Base-by-base conservation (phyloP, 2,888 invertebrate species). In the Germaria angustata region DNA sequence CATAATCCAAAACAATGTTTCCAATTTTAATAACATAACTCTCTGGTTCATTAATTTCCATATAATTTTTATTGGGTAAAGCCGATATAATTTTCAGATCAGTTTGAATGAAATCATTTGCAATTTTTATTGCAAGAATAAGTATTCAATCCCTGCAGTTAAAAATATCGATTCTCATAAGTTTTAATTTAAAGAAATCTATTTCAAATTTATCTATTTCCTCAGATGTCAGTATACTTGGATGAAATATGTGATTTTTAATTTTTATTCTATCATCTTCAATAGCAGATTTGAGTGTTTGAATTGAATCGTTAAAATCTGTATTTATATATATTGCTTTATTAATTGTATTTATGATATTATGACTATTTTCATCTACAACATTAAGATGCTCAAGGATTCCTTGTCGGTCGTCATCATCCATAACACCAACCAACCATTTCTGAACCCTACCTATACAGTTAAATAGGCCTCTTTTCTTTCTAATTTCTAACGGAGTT, bases 291-390 rank as follows among this genome's bases (percentile, higher is more conserved):
- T 80, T 80, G 15, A 78, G 17, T 17, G 28, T 46, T 41, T 39
- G 24, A 22, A 78, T 59, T n/a, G 66, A 81, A 46, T 79, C 71
- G 46, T 84, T 84, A 39, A 81, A 84, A 34, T 76, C 68, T n/a
- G 28, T 22, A 24, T 80, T 84, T 15, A 84, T 76, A 49, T 46
- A 39, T n/a, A 84, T 72, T 55, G 81, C 71, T 57, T 71, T 68
- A 73, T 84, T 81, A 36, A 80, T n/a, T 22, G 17, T 76, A 0
- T 24, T 4, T 57, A 84, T 81, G 11, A 24, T 11, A 11, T 76
- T 77, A 11, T 76, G 32, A 59, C 36, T 69, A 41, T 77, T 69
- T 61, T 69, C 11, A 39, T 59, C 61, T 8, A 51, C 49, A 22
- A 61, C 22, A 36, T 24, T 22, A 15, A 77, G 53, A 17, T 71